Base-by-base conservation (phyloP, 2,113 vertebrate genomes). In the Gymnorhina tibicen region DNA sequence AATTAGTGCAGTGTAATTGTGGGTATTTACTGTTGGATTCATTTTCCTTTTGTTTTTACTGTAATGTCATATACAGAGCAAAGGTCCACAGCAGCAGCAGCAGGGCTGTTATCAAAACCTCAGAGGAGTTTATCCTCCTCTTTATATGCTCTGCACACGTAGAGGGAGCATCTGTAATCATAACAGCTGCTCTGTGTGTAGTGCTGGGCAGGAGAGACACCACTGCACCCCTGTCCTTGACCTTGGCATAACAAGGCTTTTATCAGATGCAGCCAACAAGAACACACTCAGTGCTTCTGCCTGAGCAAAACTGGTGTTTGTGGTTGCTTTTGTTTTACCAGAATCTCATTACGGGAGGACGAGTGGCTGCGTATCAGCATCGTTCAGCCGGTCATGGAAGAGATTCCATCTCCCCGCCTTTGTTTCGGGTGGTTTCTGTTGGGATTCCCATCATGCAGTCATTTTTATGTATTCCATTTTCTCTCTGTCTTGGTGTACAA, bases 361-460 rank as follows among this genome's bases (percentile, higher is more conserved):
- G 1, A 55, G 59, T 23, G 81, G 72, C 90, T 72, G 83, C 33
- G 0, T 41, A 30, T 69, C 74, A 79, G 81, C 26, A 6, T 8
- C 9, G 2, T 46, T 35, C 42, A 64, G 75, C 78, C 27, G 26
- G 17, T 26, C 7, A 2, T 4, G 39, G 20, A 18, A 60, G 76
- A 87, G 69, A 69, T 78, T 68, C 81, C 41, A 1, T 30, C n/a
- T 58, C 87, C 46, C 69, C 0, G 3, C 70, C 85, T 90, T 73
- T 69, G 88, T 85, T 60, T 78, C 10, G 2, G 13, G 60, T 82
- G 94, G 42, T 69, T 96, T 70, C 96, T 89, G 76, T 59, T 91
- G 89, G 91, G 75, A 94, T 92, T 93, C 89, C 96, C 86, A 63
- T 79, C 80, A 74, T 85, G 89, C 88, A 85, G 79, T 60, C 55